Conservation (phyloP, 1,140 invertebrate genomes). For the Chrysoperla carnea region DNA sequence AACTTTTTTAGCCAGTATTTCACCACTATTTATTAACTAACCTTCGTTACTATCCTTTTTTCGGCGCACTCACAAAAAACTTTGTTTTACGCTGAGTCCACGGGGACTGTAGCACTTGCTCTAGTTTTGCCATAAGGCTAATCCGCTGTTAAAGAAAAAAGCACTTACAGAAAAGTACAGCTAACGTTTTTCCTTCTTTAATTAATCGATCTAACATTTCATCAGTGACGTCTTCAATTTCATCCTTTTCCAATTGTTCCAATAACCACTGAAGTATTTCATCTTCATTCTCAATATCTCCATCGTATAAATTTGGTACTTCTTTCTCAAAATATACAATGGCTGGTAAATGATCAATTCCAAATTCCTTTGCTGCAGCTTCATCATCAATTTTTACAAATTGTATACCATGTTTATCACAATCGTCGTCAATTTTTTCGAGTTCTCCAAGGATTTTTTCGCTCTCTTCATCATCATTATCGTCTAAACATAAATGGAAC, state of each 20-base stretch:
- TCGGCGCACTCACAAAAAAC: too few relatives aligned
- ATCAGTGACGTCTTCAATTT: constrained; percentile 89
- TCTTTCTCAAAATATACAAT: constrained; percentile 89
- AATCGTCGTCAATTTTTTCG: constrained; percentile 87
- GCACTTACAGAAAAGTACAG: constrained; percentile 80
- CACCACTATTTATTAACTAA: too few relatives aligned
- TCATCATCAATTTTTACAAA: constrained; percentile 86
- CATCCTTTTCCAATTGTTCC: constrained; percentile 72
- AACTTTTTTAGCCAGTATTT: too few relatives aligned
- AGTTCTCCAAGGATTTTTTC: constrained; percentile 67
- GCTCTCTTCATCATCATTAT: constrained; percentile 69
- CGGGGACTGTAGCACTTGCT: too few relatives aligned
- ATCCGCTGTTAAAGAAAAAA: too few relatives aligned
- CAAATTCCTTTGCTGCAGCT: constrained; percentile 64
- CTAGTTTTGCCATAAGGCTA: too few relatives aligned
- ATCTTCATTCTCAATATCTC: constrained; percentile 79
- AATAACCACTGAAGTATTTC: constrained; percentile 79
- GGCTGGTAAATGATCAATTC: constrained; percentile 62
- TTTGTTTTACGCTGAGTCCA: too few relatives aligned
- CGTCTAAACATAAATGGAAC: constrained; percentile 34
- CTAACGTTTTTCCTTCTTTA: constrained; percentile 73
- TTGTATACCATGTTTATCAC: constrained; percentile 78
- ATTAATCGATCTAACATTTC: constrained; percentile 83
- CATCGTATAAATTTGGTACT: constrained; percentile 83
- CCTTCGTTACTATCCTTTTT: too few relatives aligned